Evolutionary conservation across 2,888 invertebrate genomes (phyloP).

Genomic region (Drosophila fungiperda): DNA sequence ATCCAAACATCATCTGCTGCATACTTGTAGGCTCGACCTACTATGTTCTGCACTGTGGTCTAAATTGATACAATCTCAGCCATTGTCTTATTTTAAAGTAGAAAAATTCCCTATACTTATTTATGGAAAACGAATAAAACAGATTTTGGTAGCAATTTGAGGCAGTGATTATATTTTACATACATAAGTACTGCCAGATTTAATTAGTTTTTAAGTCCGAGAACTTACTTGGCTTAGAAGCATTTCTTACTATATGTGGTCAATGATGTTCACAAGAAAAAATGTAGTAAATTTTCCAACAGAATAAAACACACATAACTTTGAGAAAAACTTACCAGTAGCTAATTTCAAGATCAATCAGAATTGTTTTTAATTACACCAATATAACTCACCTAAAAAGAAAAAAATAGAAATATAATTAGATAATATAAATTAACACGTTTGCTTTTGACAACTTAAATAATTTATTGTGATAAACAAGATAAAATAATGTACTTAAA

Average conservation of each 20-base stretch:
- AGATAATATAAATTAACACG: neutral
- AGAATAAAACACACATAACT: neutral
- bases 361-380: neutral
- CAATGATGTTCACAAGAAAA: neutral
- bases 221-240: neutral
- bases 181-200: too few relatives aligned
- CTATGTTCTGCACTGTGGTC: neutral
- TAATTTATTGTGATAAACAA: neutral
- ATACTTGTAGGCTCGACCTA: conserved; percentile 1
- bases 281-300: neutral
- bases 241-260: neutral
- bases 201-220: neutral
- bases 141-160: too few relatives aligned
- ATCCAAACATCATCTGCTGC: conserved; percentile 23
- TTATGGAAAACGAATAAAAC: too few relatives aligned
- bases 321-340: conserved; percentile 11
- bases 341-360: neutral
- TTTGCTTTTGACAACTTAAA: neutral
- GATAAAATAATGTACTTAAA: neutral
- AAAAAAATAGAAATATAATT: neutral
- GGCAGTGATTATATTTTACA: neutral
- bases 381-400: conserved; percentile 43
- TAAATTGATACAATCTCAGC: neutral
- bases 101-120: neutral
- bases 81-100: neutral